Conservation (phyloP, 2,888 invertebrate species). For the Drosophila anomelani region DNA sequence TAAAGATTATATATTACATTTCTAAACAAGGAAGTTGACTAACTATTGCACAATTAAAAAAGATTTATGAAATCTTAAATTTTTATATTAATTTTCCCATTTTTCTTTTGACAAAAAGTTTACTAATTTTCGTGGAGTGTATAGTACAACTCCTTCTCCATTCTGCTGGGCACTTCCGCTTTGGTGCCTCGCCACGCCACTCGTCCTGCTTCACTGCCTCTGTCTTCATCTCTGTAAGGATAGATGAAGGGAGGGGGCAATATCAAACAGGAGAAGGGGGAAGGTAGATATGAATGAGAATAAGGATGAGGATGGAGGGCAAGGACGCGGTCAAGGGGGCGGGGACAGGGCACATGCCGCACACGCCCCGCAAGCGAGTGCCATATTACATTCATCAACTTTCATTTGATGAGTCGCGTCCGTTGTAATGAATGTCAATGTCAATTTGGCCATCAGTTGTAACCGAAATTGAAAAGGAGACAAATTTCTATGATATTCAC, state of each 20-base stretch:
- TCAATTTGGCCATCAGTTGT: conserved; percentile 26
- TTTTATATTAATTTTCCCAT: too few relatives aligned
- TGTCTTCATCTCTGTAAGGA: conserved; percentile 22
- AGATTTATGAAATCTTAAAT: too few relatives aligned
- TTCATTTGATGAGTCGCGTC: conserved; percentile 45
- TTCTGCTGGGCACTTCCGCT: conserved; percentile 68
- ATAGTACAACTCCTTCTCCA: conserved; percentile 33
- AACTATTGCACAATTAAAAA: too few relatives aligned
- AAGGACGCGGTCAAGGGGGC: conserved; percentile 3
- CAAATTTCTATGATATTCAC: background rate
- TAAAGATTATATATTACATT: too few relatives aligned
- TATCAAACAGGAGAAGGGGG: background rate
- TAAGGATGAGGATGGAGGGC: background rate
- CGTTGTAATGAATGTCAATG: conserved; percentile 53
- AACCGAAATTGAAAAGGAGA: conserved; percentile 4
- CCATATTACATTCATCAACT: conserved; percentile 44
- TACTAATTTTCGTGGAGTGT: background rate
- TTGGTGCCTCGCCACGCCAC: conserved; percentile 58
- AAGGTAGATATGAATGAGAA: background rate
- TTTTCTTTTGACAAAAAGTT: too few relatives aligned
- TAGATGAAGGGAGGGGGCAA: background rate
- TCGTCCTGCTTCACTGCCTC: conserved; percentile 58
- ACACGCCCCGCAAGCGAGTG: conserved; percentile 47
- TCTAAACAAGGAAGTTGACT: too few relatives aligned
- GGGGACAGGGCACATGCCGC: conserved; percentile 46